phyloP scores from a whole-genome alignment of 2,888 invertebrate species.

The Cybosia mesomella region DNA sequence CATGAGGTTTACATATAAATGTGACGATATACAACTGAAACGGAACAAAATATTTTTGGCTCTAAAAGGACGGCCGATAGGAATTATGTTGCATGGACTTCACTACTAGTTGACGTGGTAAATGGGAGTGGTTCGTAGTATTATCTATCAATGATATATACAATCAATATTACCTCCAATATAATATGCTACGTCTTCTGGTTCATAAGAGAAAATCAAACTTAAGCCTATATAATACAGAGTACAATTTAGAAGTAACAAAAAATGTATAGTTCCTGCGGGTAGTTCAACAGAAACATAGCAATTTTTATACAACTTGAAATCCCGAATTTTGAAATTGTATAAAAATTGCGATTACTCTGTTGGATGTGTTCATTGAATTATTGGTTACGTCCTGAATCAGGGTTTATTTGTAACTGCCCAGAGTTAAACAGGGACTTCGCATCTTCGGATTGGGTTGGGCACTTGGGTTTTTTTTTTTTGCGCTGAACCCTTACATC shows the following conservation, averaged over 20 bases:
- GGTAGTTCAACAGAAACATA: slow-evolving; percentile 27
- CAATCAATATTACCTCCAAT: slow-evolving; percentile 27
- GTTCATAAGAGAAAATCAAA: slow-evolving; percentile 57
- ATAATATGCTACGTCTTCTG: slow-evolving; percentile 21
- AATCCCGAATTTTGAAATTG: slow-evolving; percentile 35
- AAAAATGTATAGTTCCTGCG: slow-evolving; percentile 44
- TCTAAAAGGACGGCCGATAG: no score
- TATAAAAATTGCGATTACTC: not conserved
- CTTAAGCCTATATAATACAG: slow-evolving; percentile 77
- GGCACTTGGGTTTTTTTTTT: no score
- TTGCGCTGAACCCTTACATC: no score
- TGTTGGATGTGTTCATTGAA: not conserved
- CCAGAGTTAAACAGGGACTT: no score
- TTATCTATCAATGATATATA: not conserved
- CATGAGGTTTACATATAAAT: no score
- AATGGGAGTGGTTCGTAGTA: not conserved
- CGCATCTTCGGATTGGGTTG: no score
- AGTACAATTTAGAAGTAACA: slow-evolving; percentile 52
- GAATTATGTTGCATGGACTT: no score
- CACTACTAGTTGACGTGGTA: no score
- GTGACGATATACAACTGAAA: no score
- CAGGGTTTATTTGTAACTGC: not conserved
- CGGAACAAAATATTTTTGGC: no score
- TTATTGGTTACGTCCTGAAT: not conserved
- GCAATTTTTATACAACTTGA: slow-evolving; percentile 15